Evolutionary conservation across 2,113 vertebrate species (phyloP), one percentile per base, ranked within the genome.

Genomic region (Aplodontia rufa): DNA sequence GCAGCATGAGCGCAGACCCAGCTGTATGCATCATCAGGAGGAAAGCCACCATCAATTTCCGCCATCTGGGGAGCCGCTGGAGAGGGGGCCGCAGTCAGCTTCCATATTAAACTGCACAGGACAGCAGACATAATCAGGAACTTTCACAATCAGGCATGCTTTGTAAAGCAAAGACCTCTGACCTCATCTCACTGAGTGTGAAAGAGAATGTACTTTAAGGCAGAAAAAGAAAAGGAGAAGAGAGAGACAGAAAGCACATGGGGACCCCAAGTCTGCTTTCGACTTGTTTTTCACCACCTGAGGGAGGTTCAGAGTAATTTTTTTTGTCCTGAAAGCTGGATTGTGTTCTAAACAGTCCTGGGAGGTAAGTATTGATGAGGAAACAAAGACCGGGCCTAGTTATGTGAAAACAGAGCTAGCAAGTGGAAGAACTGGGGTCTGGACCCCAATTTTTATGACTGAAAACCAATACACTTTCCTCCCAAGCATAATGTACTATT

Each of bases 291-390:
- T 26, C 9, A 40, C 69, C 64, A 35, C 78, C 49, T 47, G 62
- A 79, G 83, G 40, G 64, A 83, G 45, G 58, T 60, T 91, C 53
- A 32, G 72, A 86, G 89, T 60, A 30, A 35, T 85, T 81, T 86
- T 93, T 87, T 60, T n/a, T n/a, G n/a, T n/a, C n/a, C 47, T 78
- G 66, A 96, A 76, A 93, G 69, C 20, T 93, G 80, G n/a, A 32
- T 35, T 72, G 35, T 35, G 8, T 94, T 81, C n/a, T 0, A 58
- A 78, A 28, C 53, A 68, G 26, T 69, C 53, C 37, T 71, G 47
- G 60, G 60, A 81, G 58, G 58, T 49, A 60, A 51, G 32, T 35
- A 74, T 47, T 83, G 55, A 90, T 35, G 66, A 83, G 40, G 75
- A 91, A 78, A 75, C 71, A 64, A 75, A 88, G 76, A 60, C 35